Evolutionary conservation across 2,797 vertebrate genomes (phyloP).

Genomic region (Rhynchonycteris naso): DNA sequence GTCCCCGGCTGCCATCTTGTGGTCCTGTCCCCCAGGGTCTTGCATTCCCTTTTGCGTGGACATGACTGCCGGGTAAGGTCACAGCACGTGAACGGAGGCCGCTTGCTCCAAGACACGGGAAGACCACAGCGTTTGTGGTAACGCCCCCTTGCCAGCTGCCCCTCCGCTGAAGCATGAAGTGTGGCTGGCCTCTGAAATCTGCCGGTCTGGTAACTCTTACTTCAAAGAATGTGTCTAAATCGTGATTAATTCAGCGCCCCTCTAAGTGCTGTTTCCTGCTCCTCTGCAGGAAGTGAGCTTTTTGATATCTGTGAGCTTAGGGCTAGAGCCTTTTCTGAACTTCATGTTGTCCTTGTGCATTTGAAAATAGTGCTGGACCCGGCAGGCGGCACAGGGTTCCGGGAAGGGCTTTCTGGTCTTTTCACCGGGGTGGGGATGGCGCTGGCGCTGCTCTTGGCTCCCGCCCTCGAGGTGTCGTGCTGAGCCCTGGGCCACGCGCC

Average conservation of each 20-base stretch:
- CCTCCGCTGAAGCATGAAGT: constrained; percentile 71
- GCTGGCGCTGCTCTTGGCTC: neutral
- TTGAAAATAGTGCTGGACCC: constrained; percentile 55
- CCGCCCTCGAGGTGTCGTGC: fast-evolving
- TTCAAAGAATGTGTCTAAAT: constrained; percentile 80
- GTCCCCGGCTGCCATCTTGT: constrained; percentile 49
- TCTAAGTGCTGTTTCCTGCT: constrained; percentile 77
- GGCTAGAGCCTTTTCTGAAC: constrained; percentile 52
- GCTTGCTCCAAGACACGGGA: constrained; percentile 78
- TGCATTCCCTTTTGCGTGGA: constrained; percentile 64
- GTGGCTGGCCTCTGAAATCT: constrained; percentile 77
- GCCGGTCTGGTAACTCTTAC: constrained; percentile 68
- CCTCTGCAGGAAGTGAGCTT: constrained; percentile 73
- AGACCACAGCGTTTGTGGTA: constrained; percentile 83
- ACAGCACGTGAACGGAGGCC: constrained; percentile 73
- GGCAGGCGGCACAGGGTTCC: constrained; percentile 36
- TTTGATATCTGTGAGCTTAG: constrained; percentile 64
- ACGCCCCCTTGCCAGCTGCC: constrained; percentile 72
- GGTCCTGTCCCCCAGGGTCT: constrained; percentile 75
- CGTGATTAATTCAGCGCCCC: constrained; percentile 70
- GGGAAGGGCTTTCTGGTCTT: constrained; percentile 37
- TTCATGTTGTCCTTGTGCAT: constrained; percentile 61
- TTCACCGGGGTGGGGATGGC: neutral
- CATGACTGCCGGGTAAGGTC: constrained; percentile 72
- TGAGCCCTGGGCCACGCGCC: neutral